Evolutionary conservation across 2,797 vertebrate species (phyloP).

Genomic region (Argyrosomus regius): DNA sequence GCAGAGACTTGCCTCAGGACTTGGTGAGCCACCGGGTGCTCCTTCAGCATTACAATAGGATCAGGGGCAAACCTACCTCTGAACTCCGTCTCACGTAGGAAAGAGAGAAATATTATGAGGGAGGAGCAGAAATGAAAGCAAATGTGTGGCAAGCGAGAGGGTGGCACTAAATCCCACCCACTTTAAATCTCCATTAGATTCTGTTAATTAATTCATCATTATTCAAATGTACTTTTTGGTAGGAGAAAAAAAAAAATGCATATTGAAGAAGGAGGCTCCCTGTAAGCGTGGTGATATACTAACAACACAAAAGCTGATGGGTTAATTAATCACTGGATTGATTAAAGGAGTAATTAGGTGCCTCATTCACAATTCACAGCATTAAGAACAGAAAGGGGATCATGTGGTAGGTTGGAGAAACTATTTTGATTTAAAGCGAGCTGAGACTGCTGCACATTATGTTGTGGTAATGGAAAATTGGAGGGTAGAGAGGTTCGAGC

Average conservation of each 20-base stretch:
- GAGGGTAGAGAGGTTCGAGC: slow-evolving; percentile 40
- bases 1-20: slow-evolving; percentile 70
- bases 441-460: slow-evolving; percentile 46
- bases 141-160: slow-evolving; percentile 76
- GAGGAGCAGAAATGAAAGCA: slow-evolving; percentile 48
- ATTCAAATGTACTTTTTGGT: slow-evolving; percentile 79
- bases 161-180: slow-evolving; percentile 84
- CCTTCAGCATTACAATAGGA: slow-evolving; percentile 78
- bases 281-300: slow-evolving; percentile 76
- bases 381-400: slow-evolving; percentile 61
- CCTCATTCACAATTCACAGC: slow-evolving; percentile 77
- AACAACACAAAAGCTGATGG: slow-evolving; percentile 82
- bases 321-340: slow-evolving; percentile 79
- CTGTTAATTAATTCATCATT: slow-evolving; percentile 85
- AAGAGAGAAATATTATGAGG: slow-evolving; percentile 37
- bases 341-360: slow-evolving; percentile 83
- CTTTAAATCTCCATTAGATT: slow-evolving; percentile 82
- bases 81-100: slow-evolving; percentile 52
- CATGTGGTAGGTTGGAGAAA: slow-evolving; percentile 70
- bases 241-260: slow-evolving; percentile 62
- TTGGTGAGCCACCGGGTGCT: slow-evolving; percentile 78
- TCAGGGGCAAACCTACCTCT: slow-evolving; percentile 67
- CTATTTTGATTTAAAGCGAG: slow-evolving; percentile 64
- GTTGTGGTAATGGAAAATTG: slow-evolving; percentile 64
- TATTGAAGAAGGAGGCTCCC: slow-evolving; percentile 70